Base-by-base conservation (phyloP, 2,113 vertebrate genomes). In the Amphilophus citrinellus region DNA sequence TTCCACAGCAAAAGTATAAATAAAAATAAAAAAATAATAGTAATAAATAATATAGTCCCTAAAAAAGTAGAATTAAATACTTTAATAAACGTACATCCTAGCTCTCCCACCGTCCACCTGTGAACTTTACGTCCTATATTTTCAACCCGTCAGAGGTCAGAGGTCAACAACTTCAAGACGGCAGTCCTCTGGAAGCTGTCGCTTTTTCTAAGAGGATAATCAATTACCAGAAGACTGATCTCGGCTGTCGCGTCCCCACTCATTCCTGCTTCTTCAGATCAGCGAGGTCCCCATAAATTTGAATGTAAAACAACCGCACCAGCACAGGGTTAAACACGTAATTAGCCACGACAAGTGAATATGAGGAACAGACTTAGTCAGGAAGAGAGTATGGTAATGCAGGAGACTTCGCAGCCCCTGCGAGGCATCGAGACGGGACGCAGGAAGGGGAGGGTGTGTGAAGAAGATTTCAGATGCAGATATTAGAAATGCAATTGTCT, bases 401-500 rank as follows among this genome's bases (percentile, higher is more conserved):
- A 0, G 83, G 79, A 82, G 92, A 77, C 88, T 87, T 24, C 1
- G 82, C 71, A 47, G 79, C 87, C 92, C 68, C 94, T 93, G 90
- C 80, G 22, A 93, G 94, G 94, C 93, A 93, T 88, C 60, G 63
- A 89, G 90, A 91, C 78, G 84, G 92, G 91, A 91, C 77, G 39
- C 15, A n/a, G 88, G 77, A 76, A 57, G 83, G 62, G 87, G 84
- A 66, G 90, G 84, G 79, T 7, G 76, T 13, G 73, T 2, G 73
- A 89, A 61, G 88, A 80, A 93, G 86, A 93, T 94, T 94, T 90
- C 87, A 88, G 90, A 93, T 93, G 94, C 93, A 93, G 91, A 96
- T 95, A 95, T 95, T 94, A 93, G 77, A 93, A 95, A 94, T 95
- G 95, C 96, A 94, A 94, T 95, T 95, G 95, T 96, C 93, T 95